Conservation (phyloP, 2,113 vertebrate genomes). For the Sorex araneus region DNA sequence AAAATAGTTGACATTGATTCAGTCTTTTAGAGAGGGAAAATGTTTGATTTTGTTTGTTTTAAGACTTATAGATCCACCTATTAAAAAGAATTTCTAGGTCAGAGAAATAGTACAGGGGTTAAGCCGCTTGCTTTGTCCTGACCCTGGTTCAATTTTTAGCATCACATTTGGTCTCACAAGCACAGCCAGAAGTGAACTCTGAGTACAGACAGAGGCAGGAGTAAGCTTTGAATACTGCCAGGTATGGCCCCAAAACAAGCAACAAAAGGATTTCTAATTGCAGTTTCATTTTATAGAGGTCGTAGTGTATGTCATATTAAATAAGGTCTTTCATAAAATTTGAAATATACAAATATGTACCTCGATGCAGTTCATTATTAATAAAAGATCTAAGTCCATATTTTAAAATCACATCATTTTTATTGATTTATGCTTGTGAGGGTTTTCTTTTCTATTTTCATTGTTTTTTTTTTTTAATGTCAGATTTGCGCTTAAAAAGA, state of each 20-base stretch:
- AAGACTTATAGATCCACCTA: neutral
- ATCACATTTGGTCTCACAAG: too few relatives aligned
- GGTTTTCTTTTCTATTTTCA: neutral
- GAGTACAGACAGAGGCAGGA: too few relatives aligned
- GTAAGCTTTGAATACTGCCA: too few relatives aligned
- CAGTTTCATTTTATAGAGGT: neutral
- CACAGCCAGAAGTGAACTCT: too few relatives aligned
- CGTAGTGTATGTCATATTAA: neutral
- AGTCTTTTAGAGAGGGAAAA: neutral
- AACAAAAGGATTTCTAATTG: neutral
- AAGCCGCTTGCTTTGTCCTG: too few relatives aligned
- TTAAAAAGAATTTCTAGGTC: neutral
- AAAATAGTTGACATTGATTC: neutral
- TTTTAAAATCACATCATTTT: neutral
- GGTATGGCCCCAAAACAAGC: too few relatives aligned
- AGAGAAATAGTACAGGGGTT: too few relatives aligned
- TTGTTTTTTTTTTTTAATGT: neutral
- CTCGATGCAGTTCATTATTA: neutral
- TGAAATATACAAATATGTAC: neutral
- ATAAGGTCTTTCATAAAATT: constrained; percentile 12
- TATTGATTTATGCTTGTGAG: neutral
- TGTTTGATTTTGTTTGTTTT: neutral
- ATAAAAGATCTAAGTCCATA: neutral
- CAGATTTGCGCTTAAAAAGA: neutral
- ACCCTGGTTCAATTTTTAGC: too few relatives aligned